Evolutionary conservation across 2,888 invertebrate genomes (phyloP).

Genomic region (Pseudanteris insignis): DNA sequence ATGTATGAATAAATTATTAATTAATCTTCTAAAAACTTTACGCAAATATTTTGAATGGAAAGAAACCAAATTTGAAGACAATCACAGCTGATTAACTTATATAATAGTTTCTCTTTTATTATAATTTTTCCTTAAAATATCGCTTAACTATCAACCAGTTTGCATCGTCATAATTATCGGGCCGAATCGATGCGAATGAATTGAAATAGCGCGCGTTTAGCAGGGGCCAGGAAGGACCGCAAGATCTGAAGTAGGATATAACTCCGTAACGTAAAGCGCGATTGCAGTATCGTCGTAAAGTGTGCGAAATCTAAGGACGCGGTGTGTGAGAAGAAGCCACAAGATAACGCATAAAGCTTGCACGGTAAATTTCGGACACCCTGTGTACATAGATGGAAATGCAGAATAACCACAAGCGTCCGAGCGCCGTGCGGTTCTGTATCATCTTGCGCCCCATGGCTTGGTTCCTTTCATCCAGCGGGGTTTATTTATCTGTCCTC

Average conservation of each 20-base stretch:
- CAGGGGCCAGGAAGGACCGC: too few species aligned
- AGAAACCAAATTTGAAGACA: too few species aligned
- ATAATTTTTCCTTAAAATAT: too few species aligned
- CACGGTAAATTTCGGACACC: conserved; percentile 39
- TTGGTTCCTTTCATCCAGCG: conserved; percentile 35
- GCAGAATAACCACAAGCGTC: conserved; percentile 28
- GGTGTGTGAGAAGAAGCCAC: conserved; percentile 25
- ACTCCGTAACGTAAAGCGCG: conserved; percentile 1
- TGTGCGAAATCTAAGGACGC: conserved; percentile 7
- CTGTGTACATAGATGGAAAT: conserved; percentile 35
- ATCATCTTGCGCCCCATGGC: conserved; percentile 30
- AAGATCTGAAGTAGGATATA: not conserved
- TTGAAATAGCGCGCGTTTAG: too few species aligned
- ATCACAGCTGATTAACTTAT: too few species aligned
- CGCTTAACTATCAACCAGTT: too few species aligned
- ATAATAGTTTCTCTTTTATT: too few species aligned
- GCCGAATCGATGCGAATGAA: too few species aligned
- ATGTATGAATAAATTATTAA: too few species aligned
- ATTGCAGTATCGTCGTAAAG: conserved; percentile 8
- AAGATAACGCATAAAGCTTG: conserved; percentile 37
- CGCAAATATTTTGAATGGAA: too few species aligned
- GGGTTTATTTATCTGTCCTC: conserved; percentile 44
- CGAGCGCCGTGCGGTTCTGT: conserved; percentile 21
- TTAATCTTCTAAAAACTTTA: too few species aligned
- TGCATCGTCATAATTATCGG: too few species aligned